Evolutionary conservation across 1,140 invertebrate species (phyloP), one percentile per base, ranked within the genome.

Genomic region (Agraylea sexmaculata): DNA sequence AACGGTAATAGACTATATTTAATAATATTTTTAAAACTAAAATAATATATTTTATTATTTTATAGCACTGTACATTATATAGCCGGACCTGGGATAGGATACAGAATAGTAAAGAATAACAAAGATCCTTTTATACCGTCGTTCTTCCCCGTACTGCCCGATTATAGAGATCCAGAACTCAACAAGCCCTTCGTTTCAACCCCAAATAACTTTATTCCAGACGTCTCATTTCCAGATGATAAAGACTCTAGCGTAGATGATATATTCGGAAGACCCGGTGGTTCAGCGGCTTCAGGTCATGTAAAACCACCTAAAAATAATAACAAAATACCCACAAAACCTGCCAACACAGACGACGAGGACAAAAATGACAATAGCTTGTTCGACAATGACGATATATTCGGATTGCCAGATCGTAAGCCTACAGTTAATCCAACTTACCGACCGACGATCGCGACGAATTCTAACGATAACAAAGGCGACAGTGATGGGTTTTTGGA

Each of bases 81-180:
- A 43, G 79, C 79, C 2, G 79, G 79, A 2, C 78, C 79, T 0
- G 73, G 75, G 21, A 83, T 79, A 20, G 79, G 79, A n/a, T 83
- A 80, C 46, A 66, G 76, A 7, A 73, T 83, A 2, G 61, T 81
- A 13, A 75, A 74, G 52, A 74, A 71, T 46, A 69, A 66, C 23
- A 71, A 73, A 49, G 71, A 72, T 27, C 68, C 70, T 2, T 65
- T 66, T 52, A 62, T 73, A 19, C 63, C 65, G 1, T 42, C 59
- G 1, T 64, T 58, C 46, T 66, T 66, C 52, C 63, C 65, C 2
- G 59, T 60, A 6, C 53, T 66, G 17, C 62, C 65, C 3, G 64
- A 63, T 42, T 50, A 57, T 5, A 64, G 63, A 30, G 65, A 60
- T 52, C 69, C 53, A 45, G 62, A 52, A 42, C 68, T 54, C 54